Conservation (phyloP, 1,140 invertebrate genomes). For the Ruditapes philippinarum region DNA sequence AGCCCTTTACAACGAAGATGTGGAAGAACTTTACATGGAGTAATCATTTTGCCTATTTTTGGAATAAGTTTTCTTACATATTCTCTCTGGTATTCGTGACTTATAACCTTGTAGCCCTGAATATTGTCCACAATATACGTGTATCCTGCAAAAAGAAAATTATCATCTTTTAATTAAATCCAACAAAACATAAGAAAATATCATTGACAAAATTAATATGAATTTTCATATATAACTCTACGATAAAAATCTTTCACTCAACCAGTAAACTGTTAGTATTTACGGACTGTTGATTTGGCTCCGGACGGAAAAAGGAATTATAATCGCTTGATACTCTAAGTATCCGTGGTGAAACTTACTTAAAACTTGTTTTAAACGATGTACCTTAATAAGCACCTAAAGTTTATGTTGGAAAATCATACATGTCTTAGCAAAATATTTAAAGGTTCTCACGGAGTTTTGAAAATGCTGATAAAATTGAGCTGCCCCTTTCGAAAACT, state of each 20-base stretch:
- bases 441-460: too few relatives aligned
- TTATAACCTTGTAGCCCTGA: conserved; percentile 8
- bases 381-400: too few relatives aligned
- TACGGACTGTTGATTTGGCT: not conserved
- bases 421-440: too few relatives aligned
- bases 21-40: not conserved
- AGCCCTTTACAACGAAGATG: not conserved
- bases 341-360: too few relatives aligned
- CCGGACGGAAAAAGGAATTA: not conserved
- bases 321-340: too few relatives aligned
- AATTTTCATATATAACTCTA: not conserved
- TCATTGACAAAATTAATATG: not conserved
- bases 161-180: too few relatives aligned
- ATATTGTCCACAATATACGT: conserved; percentile 29
- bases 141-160: not conserved
- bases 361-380: too few relatives aligned
- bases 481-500: too few relatives aligned
- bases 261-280: not conserved
- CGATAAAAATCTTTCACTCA: not conserved
- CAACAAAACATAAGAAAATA: too few relatives aligned
- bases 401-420: too few relatives aligned
- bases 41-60: not conserved
- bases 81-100: not conserved
- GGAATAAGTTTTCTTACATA: not conserved
- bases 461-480: too few relatives aligned